A percentile compares a stretch with the other conserved stretches of the same genome.
Evolutionary conservation across 2,888 invertebrate genomes (phyloP).

Genomic region (Arrhopalites spinosus): DNA sequence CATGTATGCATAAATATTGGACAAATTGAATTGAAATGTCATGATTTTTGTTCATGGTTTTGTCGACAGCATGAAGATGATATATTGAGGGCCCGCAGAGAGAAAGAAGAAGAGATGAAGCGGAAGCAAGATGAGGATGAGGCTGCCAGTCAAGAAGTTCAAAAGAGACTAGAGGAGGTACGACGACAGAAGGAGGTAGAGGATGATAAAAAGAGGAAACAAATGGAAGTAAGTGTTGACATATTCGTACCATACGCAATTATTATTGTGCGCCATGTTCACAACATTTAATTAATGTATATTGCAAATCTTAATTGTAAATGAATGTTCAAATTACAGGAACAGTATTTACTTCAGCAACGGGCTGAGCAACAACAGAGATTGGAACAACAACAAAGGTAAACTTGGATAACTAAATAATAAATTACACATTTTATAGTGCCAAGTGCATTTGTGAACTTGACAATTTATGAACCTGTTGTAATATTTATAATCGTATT

Average conservation of each 20-base stretch:
- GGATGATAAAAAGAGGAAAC: constrained; percentile 51
- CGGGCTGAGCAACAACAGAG: constrained; percentile 61
- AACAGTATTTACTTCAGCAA: too few relatives aligned
- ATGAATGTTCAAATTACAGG: too few relatives aligned
- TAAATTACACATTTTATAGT: too few relatives aligned
- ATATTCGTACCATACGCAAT: too few relatives aligned
- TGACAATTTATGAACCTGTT: too few relatives aligned
- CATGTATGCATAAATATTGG: neutral
- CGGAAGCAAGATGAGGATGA: constrained; percentile 64
- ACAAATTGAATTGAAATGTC: neutral
- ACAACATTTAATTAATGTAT: too few relatives aligned
- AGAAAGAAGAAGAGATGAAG: constrained; percentile 62
- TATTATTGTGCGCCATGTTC: too few relatives aligned
- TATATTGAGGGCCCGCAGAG: constrained; percentile 43
- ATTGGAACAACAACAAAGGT: constrained; percentile 59
- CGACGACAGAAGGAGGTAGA: constrained; percentile 40
- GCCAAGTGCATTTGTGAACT: too few relatives aligned
- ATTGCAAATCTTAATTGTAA: too few relatives aligned
- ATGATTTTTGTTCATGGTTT: neutral
- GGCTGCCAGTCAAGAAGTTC: constrained; percentile 35
- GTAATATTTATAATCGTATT: too few relatives aligned
- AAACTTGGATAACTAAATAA: too few relatives aligned
- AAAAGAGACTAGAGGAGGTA: constrained; percentile 45
- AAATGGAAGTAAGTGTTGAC: constrained; percentile 50
- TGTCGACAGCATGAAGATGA: constrained; percentile 50